These are phyloP conservation scores for Atherinosoma microstoma DNA, from an alignment of 2,797 vertebrate species.

Conservation along the genomic window DNA sequence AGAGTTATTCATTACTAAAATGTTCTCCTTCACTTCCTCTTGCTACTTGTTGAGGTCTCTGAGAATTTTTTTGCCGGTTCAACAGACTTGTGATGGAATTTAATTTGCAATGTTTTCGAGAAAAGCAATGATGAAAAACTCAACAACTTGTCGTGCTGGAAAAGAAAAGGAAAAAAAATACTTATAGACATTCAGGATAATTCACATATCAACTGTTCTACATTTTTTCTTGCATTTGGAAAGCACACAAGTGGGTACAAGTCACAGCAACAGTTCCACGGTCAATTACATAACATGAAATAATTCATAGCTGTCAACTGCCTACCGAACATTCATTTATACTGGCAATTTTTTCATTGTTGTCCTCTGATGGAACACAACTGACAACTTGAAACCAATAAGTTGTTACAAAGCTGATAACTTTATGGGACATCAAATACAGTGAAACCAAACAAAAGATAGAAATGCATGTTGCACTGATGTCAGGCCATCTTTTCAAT, in stretches of 20 bases:
- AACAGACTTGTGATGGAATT: neutral
- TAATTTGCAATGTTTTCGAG: neutral
- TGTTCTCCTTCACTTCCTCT: no score
- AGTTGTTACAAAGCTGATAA: neutral
- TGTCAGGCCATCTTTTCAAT: neutral
- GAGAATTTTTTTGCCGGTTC: neutral
- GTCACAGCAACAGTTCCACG: neutral
- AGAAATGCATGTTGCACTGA: neutral
- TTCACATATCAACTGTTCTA: neutral
- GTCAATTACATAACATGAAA: neutral
- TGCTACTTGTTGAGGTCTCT: neutral
- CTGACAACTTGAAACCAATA: no score
- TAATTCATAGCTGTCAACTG: neutral
- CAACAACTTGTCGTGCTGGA: no score
- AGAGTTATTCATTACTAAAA: neutral
- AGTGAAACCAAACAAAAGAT: neutral
- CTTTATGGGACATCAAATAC: neutral
- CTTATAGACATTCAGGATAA: no score
- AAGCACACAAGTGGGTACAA: neutral
- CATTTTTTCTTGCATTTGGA: neutral
- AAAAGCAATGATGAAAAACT: no score
- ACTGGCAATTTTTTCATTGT: neutral
- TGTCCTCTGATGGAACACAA: neutral
- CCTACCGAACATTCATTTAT: neutral
- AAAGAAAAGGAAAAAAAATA: no score